Base-by-base conservation (phyloP, 2,888 invertebrate genomes). In the Apamea epomidion region DNA sequence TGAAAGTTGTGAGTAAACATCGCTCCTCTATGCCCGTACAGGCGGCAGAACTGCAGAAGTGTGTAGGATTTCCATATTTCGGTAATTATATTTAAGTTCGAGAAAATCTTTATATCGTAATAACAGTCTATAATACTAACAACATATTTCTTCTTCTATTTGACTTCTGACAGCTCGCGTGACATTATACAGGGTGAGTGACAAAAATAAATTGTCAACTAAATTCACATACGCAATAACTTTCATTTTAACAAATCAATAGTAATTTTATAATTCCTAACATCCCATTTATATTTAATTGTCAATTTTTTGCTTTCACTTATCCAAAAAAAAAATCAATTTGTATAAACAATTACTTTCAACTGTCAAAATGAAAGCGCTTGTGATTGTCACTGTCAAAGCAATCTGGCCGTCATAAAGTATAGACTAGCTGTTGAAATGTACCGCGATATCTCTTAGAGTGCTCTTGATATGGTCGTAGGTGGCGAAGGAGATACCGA, bases 401-500 rank as follows among this genome's bases (percentile, higher is more conserved):
- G 6, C 25, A 32, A 32, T 68, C 10, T 12, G 18, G 12, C 1
- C 21, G 16, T 32, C 12, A 25, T 42, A 14, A 2, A 62, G 8
- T 32, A 32, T 65, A 48, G 67, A 86, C 89, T 93, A 93, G 69
- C 90, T 90, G 25, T 90, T 74, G 5, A 92, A 74, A 0, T 89
- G 87, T 10, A 92, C 72, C 0, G 94, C 94, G 0, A 94, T 2
- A 45, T 96, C 95, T 2, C 98, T 95, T 48, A 98, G 95, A 16
- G 97, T 93, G 78, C 97, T 97, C 88, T 98, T 98, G 82, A 98
- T 98, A 68, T 97, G 97, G 95, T 99, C 99, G 95, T 99, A 99
- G 0, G 99, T 99, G 7, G 99, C 98, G 97, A 99, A 99, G 91
- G 99, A 99, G 91, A 99, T 99, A 80, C 99, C 99, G 18, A 98